Evolutionary conservation across 2,113 vertebrate genomes (phyloP).

Genomic region (Perca schrenkii): DNA sequence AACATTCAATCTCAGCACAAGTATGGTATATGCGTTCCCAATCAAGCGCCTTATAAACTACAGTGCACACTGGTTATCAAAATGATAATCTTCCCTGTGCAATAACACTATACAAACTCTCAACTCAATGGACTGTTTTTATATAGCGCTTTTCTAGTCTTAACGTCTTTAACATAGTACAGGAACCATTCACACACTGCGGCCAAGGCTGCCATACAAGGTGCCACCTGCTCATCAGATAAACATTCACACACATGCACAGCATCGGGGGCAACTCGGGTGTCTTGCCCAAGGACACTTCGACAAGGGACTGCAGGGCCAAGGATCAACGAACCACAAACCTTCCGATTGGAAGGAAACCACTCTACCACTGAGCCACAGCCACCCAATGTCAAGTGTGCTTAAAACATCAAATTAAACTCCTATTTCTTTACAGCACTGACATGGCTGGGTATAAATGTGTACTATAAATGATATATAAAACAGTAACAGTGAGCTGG

Average conservation of each 20-base stretch:
- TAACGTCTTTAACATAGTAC: no score
- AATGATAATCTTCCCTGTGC: constrained; percentile 22
- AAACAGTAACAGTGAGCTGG: constrained; percentile 28
- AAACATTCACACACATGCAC: no score
- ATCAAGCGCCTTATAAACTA: constrained; percentile 36
- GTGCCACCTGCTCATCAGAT: no score
- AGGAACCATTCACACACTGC: no score
- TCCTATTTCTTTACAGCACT: constrained; percentile 50
- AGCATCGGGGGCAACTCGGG: no score
- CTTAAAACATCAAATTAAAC: constrained; percentile 57
- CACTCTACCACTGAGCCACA: no score
- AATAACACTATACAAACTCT: constrained; percentile 25
- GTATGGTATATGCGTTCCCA: constrained; percentile 26
- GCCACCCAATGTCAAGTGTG: constrained; percentile 27
- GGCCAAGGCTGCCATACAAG: no score
- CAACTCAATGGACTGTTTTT: background rate
- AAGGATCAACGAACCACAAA: no score
- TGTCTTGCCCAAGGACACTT: no score
- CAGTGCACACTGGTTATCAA: constrained; percentile 19
- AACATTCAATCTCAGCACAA: constrained; percentile 45
- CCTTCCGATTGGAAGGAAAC: no score
- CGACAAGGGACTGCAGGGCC: no score
- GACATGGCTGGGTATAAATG: constrained; percentile 30
- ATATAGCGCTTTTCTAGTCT: no score
- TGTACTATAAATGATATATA: constrained; percentile 31